phyloP scores from a whole-genome alignment of 2,113 vertebrate species.

The Seriola dumerili region DNA sequence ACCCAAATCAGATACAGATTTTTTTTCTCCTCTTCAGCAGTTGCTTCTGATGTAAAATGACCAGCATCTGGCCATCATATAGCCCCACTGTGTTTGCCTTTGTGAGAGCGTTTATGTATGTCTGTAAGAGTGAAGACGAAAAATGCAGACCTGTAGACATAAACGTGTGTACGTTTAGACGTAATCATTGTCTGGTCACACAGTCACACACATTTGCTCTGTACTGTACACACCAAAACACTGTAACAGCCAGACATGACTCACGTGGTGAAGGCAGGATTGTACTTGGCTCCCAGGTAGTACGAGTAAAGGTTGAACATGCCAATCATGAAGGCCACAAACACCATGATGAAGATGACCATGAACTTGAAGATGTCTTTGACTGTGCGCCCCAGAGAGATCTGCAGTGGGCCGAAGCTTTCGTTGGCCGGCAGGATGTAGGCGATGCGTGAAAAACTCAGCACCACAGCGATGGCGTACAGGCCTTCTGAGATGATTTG shows the following conservation, averaged over 20 bases:
- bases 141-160: background rate
- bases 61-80: background rate
- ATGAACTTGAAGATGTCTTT: slow-evolving; percentile 99
- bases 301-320: slow-evolving; percentile 99
- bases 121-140: background rate
- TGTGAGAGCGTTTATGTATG: background rate
- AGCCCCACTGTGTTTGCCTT: background rate
- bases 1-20: slow-evolving; percentile 9
- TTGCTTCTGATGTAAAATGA: background rate
- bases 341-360: slow-evolving; percentile 99
- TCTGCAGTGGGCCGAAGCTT: slow-evolving; percentile 98
- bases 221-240: background rate
- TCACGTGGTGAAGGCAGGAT: slow-evolving; percentile 98
- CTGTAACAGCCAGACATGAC: slow-evolving; percentile 67
- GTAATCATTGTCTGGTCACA: background rate
- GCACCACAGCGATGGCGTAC: slow-evolving; percentile 96
- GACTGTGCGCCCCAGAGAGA: slow-evolving; percentile 96
- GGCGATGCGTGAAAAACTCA: slow-evolving; percentile 98
- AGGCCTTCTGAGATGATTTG: slow-evolving; percentile 99
- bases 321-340: slow-evolving; percentile 99
- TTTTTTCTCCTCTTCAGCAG: background rate
- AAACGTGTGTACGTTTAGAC: background rate
- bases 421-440: slow-evolving; percentile 99
- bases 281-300: slow-evolving; percentile 98
- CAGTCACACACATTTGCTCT: background rate